A percentile compares a stretch with the other conserved stretches of the same genome.
phyloP scores from a whole-genome alignment of 2,888 invertebrate genomes.

The Itoplectis maculator region DNA sequence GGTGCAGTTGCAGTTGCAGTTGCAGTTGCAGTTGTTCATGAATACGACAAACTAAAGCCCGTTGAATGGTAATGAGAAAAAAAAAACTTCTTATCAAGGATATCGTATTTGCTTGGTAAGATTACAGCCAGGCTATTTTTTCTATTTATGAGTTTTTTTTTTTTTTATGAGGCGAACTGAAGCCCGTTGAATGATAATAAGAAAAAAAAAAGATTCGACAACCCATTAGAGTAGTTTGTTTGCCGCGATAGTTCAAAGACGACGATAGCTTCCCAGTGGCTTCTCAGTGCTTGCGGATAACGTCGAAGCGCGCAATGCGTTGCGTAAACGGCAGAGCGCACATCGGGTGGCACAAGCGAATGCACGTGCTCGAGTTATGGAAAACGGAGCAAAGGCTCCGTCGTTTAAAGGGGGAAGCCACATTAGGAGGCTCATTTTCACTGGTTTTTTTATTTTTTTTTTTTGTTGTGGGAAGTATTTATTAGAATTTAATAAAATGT shows the following conservation, averaged over 20 bases:
- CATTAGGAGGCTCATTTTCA: no score
- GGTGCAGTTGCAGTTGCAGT: no score
- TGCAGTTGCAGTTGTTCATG: no score
- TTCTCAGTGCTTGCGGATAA: slow-evolving; percentile 10
- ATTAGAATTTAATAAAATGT: no score
- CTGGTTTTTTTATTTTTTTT: no score
- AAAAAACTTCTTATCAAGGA: no score
- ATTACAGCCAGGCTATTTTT: no score
- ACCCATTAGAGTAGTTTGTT: slow-evolving; percentile 8
- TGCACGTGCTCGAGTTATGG: slow-evolving; percentile 45
- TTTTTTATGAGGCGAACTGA: background rate
- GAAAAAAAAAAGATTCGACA: background rate
- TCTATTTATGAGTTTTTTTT: no score
- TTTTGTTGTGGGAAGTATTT: no score
- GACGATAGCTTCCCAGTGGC: slow-evolving; percentile 26
- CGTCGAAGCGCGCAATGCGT: slow-evolving; percentile 33
- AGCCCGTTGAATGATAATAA: slow-evolving; percentile 35
- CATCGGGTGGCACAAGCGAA: slow-evolving; percentile 31
- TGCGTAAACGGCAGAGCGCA: slow-evolving; percentile 38
- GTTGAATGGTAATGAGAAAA: no score
- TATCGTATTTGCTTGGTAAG: no score
- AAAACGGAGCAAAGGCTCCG: slow-evolving; percentile 9
- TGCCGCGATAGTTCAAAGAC: slow-evolving; percentile 18
- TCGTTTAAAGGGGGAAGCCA: slow-evolving; percentile 10
- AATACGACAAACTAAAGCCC: no score